Evolutionary conservation across 2,888 invertebrate species (phyloP), one percentile per base, ranked within the genome.

Genomic region (Callyntrura sp.): DNA sequence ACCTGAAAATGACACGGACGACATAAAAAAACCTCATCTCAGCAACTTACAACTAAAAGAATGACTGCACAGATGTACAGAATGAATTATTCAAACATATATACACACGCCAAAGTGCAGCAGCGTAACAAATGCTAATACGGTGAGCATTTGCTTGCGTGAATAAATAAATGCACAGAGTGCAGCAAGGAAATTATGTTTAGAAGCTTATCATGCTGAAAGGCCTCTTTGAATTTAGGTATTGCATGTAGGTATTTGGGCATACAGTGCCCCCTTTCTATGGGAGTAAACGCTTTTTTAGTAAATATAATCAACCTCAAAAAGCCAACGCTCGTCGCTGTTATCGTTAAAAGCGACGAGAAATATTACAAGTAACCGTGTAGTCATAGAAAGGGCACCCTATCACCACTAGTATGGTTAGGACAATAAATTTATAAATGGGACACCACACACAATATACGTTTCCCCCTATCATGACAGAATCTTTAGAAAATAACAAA

Each of bases 221-320:
- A 62, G 62, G 28, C 11, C 62, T 62, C 25, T 62, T 35, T 62
- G 8, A 62, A 62, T 6, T 25, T 62, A 62, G 62, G 62, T 28
- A 62, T 62, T 28, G 62, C 5, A 12, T 55, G 5, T 25, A 11
- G 28, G 20, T 23, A 3, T 62, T 17, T 35, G 2, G 35, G 62
- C 1, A 35, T 35, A 35, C 35, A 4, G 11, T 62, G 28, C 28
- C 28, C 28, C 62, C 17, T 62, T 62, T 23, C 25, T 17, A 62
- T 28, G 35, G 35, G 62, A 62, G 62, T 28, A 62, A 62, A 62
- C 23, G 62, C 28, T 62, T 62, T 62, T 62, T 62, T 35, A 6
- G 35, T 2, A 35, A 20, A 20, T 60, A 25, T 23, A 2, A 6
- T 4, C 35, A 57, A 57, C 57, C 25, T 12, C 28, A 62, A 62